Conservation (phyloP, 2,888 invertebrate genomes). For the Nomada flava region DNA sequence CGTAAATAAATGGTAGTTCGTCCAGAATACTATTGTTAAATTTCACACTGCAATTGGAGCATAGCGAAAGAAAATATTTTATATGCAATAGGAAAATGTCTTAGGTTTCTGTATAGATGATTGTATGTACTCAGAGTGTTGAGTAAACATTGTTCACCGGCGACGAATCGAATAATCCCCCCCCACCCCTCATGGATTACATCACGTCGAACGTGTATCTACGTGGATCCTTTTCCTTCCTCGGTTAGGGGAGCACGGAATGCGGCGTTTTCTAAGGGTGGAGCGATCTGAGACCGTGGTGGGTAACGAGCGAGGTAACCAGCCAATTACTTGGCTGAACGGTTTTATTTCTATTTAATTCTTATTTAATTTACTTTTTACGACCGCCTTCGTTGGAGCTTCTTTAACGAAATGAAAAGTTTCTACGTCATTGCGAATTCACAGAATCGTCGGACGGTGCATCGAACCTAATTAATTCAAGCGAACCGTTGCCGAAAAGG, state of each 20-base stretch:
- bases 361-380: constrained; percentile 84
- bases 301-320: constrained; percentile 76
- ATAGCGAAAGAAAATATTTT: neutral
- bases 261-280: constrained; percentile 52
- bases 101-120: too few species aligned
- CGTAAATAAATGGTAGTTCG: too few species aligned
- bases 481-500: neutral
- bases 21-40: too few species aligned
- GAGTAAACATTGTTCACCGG: constrained; percentile 15
- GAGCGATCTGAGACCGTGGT: constrained; percentile 68
- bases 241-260: constrained; percentile 55
- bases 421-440: constrained; percentile 72
- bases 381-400: constrained; percentile 65
- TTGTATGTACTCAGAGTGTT: neutral
- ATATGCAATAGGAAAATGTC: too few species aligned
- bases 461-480: constrained; percentile 42
- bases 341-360: constrained; percentile 84
- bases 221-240: constrained; percentile 74
- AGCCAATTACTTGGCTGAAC: constrained; percentile 84
- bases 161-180: constrained; percentile 71
- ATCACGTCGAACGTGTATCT: constrained; percentile 75
- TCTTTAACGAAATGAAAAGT: constrained; percentile 81
- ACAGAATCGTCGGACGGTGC: constrained; percentile 28
- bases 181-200: constrained; percentile 74
- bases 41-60: too few species aligned